Percentiles rank a stretch among this genome's conserved stretches.
These are phyloP conservation scores for Smithornis capensis DNA, from an alignment of 2,113 vertebrate genomes.

Conservation along the genomic window DNA sequence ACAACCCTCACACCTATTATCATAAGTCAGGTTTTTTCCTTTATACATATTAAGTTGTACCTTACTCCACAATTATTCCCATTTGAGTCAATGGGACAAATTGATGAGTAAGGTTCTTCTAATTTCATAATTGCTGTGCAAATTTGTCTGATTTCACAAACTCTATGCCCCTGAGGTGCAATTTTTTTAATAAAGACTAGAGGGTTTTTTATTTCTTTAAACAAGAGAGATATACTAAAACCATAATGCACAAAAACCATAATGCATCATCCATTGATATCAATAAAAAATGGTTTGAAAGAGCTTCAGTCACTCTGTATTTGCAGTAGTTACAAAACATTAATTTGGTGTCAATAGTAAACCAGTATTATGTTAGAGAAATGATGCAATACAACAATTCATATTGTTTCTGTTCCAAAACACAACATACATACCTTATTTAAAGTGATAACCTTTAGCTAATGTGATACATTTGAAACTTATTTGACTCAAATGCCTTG, in stretches of 20 bases:
- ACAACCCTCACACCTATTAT: background rate
- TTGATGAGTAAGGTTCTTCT: constrained; percentile 20
- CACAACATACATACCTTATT: background rate
- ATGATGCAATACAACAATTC: background rate
- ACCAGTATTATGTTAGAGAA: background rate
- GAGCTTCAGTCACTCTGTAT: background rate
- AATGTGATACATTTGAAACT: background rate
- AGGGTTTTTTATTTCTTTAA: background rate
- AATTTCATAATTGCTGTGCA: background rate
- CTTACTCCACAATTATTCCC: constrained; percentile 29
- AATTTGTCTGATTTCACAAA: background rate
- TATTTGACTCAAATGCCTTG: constrained; percentile 4
- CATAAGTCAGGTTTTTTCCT: background rate
- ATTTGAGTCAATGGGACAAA: background rate
- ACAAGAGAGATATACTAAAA: background rate
- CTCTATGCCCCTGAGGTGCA: background rate
- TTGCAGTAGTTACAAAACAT: background rate
- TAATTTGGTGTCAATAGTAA: background rate
- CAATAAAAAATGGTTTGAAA: background rate
- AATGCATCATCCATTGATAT: background rate
- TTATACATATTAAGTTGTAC: background rate
- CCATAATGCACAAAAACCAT: background rate
- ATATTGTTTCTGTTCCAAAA: background rate
- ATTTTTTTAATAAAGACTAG: background rate
- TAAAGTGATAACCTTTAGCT: background rate